Evolutionary conservation across 1,140 invertebrate species (phyloP), one percentile per base, ranked within the genome.

Genomic region (Drosophila pachea): DNA sequence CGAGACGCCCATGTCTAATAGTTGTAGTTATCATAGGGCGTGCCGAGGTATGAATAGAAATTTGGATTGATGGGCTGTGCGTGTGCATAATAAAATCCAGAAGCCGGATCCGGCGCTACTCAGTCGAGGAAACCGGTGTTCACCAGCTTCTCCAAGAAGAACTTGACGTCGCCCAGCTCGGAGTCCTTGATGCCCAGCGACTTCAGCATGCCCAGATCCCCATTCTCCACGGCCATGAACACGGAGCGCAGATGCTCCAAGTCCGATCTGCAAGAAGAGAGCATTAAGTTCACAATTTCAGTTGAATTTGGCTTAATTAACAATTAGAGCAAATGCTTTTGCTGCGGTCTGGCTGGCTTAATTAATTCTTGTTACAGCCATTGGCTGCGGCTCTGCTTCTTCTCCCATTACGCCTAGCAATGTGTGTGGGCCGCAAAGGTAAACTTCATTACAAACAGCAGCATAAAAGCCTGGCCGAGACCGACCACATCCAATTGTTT

Each of bases 41-140:
- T 67, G 43, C 88, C 86, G 56, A 92, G 89, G 86, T 92, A 92
- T 74, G 91, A 92, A 86, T 92, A 92, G 88, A 92, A 92, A 82
- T 91, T 91, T 73, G 91, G 91, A 88, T 91, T 92, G 62, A 92
- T 90, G 88, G 91, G 91, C 84, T 92, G 91, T 88, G 91, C 90
- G 76, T 91, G 90, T 89, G 91, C 91, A 82, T 91, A 91, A 89
- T 92, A 92, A 90, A 91, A 92, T 87, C 91, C 91, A 91, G 92
- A 92, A 92, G 91, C 91, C 87, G 91, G 92, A 91, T 92, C 92
- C 90, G 91, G 91, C 87, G 92, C 92, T 91, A 92, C 92, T 96
- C 94, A 98, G 91, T 98, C 97, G 84, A 98, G 94, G 91, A 99
- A 98, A 68, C 97, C 97, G 65, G 97, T 99, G 90, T 97, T 97